Evolutionary conservation across 2,888 invertebrate species (phyloP), one percentile per base, ranked within the genome.

Genomic region (Mythimna loreyi): DNA sequence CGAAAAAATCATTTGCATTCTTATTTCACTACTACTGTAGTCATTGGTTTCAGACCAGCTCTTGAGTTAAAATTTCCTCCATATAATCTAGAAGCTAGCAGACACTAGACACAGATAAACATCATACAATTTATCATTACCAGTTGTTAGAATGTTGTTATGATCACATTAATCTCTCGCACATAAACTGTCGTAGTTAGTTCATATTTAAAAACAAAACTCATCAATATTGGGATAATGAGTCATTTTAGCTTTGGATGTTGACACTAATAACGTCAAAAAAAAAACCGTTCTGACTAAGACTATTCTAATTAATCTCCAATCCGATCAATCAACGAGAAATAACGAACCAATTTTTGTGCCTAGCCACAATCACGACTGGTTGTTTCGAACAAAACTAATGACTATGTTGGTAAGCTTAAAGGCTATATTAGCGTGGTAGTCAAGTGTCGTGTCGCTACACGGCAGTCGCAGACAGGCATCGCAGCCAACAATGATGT

Each of bases 401-500:
- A 66, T 55, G 30, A 69, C 62, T 85, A 79, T 45, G 1, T 0
- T 1, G 8, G 43, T 50, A 2, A 56, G 0, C 36, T 59, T 83
- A 83, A 80, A 80, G 85, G 74, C 80, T 74, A 79, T 75, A 80
- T 84, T 84, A 67, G 78, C 72, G 72, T 80, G 85, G 82, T 72
- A 67, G 69, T 55, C 61, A 80, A 84, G 83, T 84, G 86, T 86
- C 82, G 86, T 85, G 85, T 82, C 72, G 86, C 72, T 79, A 84
- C 86, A 86, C 74, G 82, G 85, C 85, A 86, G 86, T 83, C 89
- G 83, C 88, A 90, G 90, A 91, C 91, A 90, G 90, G 92, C 91
- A 93, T 92, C 92, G 92, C 65, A 56, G 74, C 90, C 92, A 88
- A 90, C 92, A 91, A 91, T 93, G 93, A 93, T 92, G 93, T 91